Conservation (phyloP, 2,797 vertebrate genomes). For the Chloroceryle inda region DNA sequence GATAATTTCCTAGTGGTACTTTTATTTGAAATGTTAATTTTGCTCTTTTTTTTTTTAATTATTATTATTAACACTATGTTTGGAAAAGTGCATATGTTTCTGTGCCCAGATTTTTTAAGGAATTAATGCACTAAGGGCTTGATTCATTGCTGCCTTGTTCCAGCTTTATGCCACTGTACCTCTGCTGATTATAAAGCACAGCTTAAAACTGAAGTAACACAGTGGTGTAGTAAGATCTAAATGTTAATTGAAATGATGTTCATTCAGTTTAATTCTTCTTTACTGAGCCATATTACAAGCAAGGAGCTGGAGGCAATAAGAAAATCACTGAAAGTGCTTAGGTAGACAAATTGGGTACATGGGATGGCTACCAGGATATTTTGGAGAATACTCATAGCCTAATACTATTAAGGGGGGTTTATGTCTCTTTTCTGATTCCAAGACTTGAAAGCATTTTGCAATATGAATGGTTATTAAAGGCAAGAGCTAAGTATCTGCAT, state of each 20-base stretch:
- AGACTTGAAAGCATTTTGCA: not conserved
- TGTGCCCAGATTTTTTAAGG: not conserved
- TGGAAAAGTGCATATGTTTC: not conserved
- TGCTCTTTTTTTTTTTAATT: not conserved
- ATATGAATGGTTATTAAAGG: not conserved
- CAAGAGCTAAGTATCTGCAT: not conserved
- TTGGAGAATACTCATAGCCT: not conserved
- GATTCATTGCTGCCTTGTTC: not conserved
- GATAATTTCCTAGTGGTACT: not conserved
- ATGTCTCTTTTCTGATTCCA: slow-evolving; percentile 53
- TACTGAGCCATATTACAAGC: not conserved
- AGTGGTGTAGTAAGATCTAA: not conserved
- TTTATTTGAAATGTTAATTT: not conserved
- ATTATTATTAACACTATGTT: not conserved
- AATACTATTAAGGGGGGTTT: not conserved
- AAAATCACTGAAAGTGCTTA: not conserved
- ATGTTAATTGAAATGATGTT: slow-evolving; percentile 26
- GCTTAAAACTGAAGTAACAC: not conserved
- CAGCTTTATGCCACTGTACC: not conserved
- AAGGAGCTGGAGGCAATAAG: not conserved
- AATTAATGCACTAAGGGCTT: not conserved
- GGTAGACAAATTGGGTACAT: not conserved
- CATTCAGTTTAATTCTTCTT: slow-evolving; percentile 30
- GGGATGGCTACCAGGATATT: slow-evolving; percentile 11
- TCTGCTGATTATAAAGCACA: not conserved